These are phyloP conservation scores for Hemichromis elongatus DNA, from an alignment of 2,113 vertebrate species.

Conservation along the genomic window DNA sequence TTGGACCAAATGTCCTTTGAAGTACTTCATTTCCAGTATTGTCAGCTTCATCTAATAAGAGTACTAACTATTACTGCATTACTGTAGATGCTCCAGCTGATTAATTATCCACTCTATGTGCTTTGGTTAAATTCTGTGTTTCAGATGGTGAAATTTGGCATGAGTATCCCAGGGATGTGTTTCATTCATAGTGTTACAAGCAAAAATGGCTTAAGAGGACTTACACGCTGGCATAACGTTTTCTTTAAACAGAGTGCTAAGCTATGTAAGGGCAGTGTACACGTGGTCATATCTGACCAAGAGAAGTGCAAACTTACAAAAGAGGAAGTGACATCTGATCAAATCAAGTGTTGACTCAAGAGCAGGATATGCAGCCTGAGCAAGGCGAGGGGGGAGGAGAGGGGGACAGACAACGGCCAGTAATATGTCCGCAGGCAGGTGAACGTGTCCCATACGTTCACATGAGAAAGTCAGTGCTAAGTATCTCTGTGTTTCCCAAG, in stretches of 20 bases:
- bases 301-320: slow-evolving; percentile 44
- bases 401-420: slow-evolving; percentile 19
- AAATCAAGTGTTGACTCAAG: slow-evolving; percentile 62
- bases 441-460: neutral
- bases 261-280: neutral
- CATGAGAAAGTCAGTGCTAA: slow-evolving; percentile 6
- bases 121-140: neutral
- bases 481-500: neutral
- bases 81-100: neutral
- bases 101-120: neutral
- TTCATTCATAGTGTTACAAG: neutral
- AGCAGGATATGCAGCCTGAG: slow-evolving; percentile 38
- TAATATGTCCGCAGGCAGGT: slow-evolving; percentile 30
- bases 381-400: neutral
- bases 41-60: neutral
- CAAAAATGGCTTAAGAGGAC: neutral
- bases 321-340: slow-evolving; percentile 61
- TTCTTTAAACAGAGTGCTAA: neutral
- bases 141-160: neutral
- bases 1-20: slow-evolving; percentile 15
- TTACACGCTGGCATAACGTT: neutral
- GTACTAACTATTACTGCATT: neutral
- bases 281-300: slow-evolving; percentile 12
- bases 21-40: slow-evolving; percentile 7
- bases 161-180: neutral